Base-by-base conservation (phyloP, 2,888 invertebrate species). In the Polyommatus icarus region DNA sequence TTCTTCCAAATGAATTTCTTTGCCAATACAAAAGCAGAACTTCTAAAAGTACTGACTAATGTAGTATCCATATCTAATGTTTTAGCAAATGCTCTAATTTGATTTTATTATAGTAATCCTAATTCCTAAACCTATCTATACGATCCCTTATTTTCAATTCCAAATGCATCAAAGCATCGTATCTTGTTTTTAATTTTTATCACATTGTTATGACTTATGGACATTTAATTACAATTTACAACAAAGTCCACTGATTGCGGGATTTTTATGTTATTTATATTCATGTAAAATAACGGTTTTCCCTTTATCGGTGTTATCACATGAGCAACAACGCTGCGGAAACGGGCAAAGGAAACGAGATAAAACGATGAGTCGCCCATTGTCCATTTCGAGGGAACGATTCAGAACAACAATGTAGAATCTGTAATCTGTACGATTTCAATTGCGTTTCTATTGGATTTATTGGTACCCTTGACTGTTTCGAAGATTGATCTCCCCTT, bases 311-410 rank as follows among this genome's bases (percentile, higher is more conserved):
- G 84, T 82, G 82, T 81, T 83, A 88, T 89, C 92, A 83, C 92
- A 83, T 84, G 82, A 84, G 82, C 87, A 86, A 84, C 82, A 86
- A 84, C 85, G 82, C 85, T 84, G 86, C 91, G 92, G 92, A 93
- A 93, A 86, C 83, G 84, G 84, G 82, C 84, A 86, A 85, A 90
- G 92, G 93, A 93, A 91, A 87, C 85, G 82, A 86, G 93, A 93
- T 93, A 93, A 90, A 86, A 84, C 86, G 82, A 86, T 87, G 87
- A 88, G 87, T 87, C 85, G 88, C 85, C 87, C 90, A 85, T 86
- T 90, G 89, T 87, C 86, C 88, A 85, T 80, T 86, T 84, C 81
- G 78, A 83, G 84, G 84, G 84, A 84, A 85, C 79, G 75, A 32
- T 78, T 77, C 54, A 78, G 61, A 81, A 79, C 73, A 71, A 75